Base-by-base conservation (phyloP, 2,888 invertebrate species). In the Mythimna ferrago region DNA sequence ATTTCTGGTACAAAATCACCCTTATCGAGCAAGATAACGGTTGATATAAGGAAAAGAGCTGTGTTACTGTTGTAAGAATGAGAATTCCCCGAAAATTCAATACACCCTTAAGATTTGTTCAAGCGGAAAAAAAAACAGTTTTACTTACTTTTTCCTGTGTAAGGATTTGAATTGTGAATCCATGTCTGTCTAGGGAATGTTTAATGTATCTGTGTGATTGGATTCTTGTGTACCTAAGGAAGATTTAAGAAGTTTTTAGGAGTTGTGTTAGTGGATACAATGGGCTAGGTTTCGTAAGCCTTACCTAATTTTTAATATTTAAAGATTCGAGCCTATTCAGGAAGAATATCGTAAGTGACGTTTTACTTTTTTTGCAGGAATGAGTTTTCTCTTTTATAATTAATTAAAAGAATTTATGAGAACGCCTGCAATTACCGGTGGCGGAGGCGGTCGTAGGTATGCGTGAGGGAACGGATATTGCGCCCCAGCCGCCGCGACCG, bases 1-100 rank as follows among this genome's bases (percentile, higher is more conserved):
- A 58, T 32, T 7, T 57, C 32, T 19, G 3, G 19, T 35, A 4
- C 35, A 35, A 58, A 58, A 53, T 26, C 63, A 53, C 79, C 74
- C 76, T 78, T 86, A 86, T 78, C 73, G 71, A 62, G 14, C 32
- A 53, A 79, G 82, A 85, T 82, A 85, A 80, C 77, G 48, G 41
- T 41, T 76, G 82, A 84, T 84, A 78, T 80, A 85, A 76, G 84
- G 70, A 44, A 48, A 81, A 76, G 65, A 56, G 56, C 53, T 16
- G 48, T 57, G 57, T 62, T 61, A 61, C 54, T 71, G 73, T 73
- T 73, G 41, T 66, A 66, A 70, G 56, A 70, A 73, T 64, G 69
- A 71, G 73, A 66, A 71, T 71, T 64, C 66, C 38, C 38, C 26
- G 66, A 63, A 62, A 85, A 85, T 68, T 76, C 63, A 80, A 68